Base-by-base conservation (phyloP, 1,140 invertebrate genomes). In the Cotesia vestalis region DNA sequence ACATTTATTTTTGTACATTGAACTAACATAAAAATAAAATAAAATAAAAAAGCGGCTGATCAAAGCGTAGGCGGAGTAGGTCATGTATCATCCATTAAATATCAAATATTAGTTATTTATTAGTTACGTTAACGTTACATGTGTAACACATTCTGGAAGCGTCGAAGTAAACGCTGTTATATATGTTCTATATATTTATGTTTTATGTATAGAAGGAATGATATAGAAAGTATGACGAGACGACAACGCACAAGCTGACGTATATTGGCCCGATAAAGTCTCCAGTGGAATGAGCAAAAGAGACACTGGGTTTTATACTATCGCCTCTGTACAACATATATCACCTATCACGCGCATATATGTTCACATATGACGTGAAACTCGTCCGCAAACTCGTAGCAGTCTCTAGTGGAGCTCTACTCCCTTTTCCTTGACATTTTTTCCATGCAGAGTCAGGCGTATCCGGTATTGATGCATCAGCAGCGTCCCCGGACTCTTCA, bases 381-480 rank as follows among this genome's bases (percentile, higher is more conserved):
- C 46, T 63, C 38, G 34, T 20, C 57, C 38, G 51, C 59, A 36
- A 51, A 52, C 17, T 70, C 57, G 40, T 46, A 27, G 27, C 27
- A 27, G 27, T 27, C 27, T 40, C 35, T 34, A 14, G 46, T 52
- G 6, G 9, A 34, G 34, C 2, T 57, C 46, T 40, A 14, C 36
- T 38, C 14, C 53, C 20, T 34, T 62, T 64, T 64, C 40, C 36
- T 55, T 68, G 9, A 36, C n/a, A 34, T 72, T 72, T 74, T 72
- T 72, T 73, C 62, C 36, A 52, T 62, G 57, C 36, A 68, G 69
- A 67, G 72, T 46, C 71, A 60, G 68, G 63, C 64, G 72, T 73
- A 73, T 75, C 74, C 74, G 71, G 74, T 75, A 75, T 75, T 69
- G 74, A 75, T 73, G 69, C 64, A 71, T 69, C 73, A 59, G 51